Evolutionary conservation across 1,140 invertebrate species (phyloP).

Genomic region (Neocloeon triangulifer): DNA sequence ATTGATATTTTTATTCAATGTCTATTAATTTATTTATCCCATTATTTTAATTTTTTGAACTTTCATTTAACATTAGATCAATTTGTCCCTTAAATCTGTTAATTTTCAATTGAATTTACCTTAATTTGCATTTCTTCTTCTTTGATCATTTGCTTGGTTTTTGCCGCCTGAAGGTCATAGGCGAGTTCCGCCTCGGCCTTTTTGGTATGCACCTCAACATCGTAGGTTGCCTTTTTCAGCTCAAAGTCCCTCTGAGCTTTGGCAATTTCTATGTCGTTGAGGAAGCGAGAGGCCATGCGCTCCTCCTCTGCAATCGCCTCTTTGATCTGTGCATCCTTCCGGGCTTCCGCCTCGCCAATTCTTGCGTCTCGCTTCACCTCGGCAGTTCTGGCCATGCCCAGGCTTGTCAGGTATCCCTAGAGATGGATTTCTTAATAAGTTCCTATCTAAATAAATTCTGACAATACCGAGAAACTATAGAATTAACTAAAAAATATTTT

Average conservation of each 20-base stretch:
- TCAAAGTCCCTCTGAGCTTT: constrained; percentile 35
- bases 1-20: too few relatives aligned
- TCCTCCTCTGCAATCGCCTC: constrained; percentile 34
- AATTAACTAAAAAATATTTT: too few relatives aligned
- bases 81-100: too few relatives aligned
- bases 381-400: constrained; percentile 32
- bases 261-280: constrained; percentile 34
- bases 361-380: constrained; percentile 35
- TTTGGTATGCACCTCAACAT: constrained; percentile 33
- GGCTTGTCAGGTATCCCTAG: constrained; percentile 29
- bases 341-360: constrained; percentile 35
- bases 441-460: too few relatives aligned
- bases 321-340: constrained; percentile 20
- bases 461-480: too few relatives aligned
- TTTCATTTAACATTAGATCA: too few relatives aligned
- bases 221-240: constrained; percentile 34
- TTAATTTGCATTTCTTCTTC: constrained; percentile 33
- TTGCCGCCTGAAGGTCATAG: constrained; percentile 28
- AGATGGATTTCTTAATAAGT: too few relatives aligned
- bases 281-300: constrained; percentile 20
- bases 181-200: constrained; percentile 30
- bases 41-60: too few relatives aligned
- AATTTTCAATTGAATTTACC: too few relatives aligned
- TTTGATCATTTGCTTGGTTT: constrained; percentile 29
- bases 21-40: too few relatives aligned